Conservation (phyloP, 2,797 vertebrate genomes). For the Melopsittacus undulatus region DNA sequence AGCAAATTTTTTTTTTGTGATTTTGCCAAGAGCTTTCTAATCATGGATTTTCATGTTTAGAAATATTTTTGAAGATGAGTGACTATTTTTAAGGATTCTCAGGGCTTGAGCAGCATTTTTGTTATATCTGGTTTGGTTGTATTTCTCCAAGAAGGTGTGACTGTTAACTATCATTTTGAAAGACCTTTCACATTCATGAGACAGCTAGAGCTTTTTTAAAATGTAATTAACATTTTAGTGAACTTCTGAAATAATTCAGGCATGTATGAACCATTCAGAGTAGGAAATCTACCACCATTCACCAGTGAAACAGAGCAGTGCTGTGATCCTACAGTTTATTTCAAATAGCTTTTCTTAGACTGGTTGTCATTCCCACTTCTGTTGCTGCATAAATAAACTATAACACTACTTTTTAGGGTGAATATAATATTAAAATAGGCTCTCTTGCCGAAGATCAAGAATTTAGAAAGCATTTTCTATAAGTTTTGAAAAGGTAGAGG, state of each 20-base stretch:
- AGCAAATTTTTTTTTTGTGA: not conserved
- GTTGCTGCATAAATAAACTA: not conserved
- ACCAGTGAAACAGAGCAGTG: not conserved
- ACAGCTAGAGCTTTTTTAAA: not conserved
- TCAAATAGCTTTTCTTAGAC: not conserved
- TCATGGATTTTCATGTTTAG: not conserved
- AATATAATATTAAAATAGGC: not conserved
- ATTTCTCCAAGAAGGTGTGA: not conserved
- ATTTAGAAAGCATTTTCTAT: not conserved
- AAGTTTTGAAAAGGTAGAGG: not conserved
- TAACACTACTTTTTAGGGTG: not conserved
- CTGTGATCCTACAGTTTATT: not conserved
- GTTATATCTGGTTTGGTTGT: not conserved
- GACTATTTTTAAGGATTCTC: not conserved
- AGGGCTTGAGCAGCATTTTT: not conserved
- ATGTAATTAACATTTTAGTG: not conserved
- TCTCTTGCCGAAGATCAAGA: not conserved
- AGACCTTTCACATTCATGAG: not conserved
- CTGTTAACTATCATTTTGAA: not conserved
- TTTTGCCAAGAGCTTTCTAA: not conserved
- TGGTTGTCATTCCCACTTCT: not conserved
- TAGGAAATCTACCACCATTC: not conserved
- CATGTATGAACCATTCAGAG: not conserved
- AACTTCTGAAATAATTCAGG: slow-evolving; percentile 26
- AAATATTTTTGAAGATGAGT: not conserved